Base-by-base conservation (phyloP, 2,888 invertebrate species). In the Oscheius onirici region DNA sequence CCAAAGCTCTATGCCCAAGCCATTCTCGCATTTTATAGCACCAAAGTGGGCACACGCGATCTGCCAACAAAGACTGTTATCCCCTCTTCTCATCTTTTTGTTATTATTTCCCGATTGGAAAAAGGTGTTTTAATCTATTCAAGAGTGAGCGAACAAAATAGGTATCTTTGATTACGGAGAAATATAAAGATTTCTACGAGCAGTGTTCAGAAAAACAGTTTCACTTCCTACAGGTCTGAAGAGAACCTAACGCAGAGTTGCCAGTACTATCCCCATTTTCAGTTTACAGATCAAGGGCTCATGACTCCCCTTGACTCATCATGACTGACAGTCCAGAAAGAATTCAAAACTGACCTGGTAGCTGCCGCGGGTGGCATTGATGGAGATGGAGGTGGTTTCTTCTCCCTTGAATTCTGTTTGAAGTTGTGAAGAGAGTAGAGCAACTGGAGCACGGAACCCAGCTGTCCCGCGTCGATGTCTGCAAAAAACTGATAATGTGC, bases 401-500 rank as follows among this genome's bases (percentile, higher is more conserved):
- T 72, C 69, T 74, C 72, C 57, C 76, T 74, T 61, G 61, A 60
- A 26, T 72, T 78, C 70, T 86, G 85, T 66, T 97, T 97, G 90
- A 93, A 95, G 75, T 95, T 92, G 66, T 95, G 95, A 67, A 97
- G 91, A 75, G 95, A 94, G 89, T 96, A 97, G 90, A 97, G 95
- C 72, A 97, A 91, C 44, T 95, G 95, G 73, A 97, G 91, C 61
- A 97, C 95, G 51, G 96, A 93, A 90, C 95, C 95, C 86, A 95
- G 91, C 88, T 95, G 94, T 46, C 97, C 97, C 88, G 95, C 94
- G 84, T 94, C 92, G 87, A 97, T 93, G 90, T 97, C 97, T 90
- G 82, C 43, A 79, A 82, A 34, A 34, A 57, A 17, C 51, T 20
- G 5, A 55, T 13, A 8, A 13, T 34, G n/a, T 20, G 22, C 0